Evolutionary conservation across 2,888 invertebrate genomes (phyloP).

Genomic region (Atrina japonica): DNA sequence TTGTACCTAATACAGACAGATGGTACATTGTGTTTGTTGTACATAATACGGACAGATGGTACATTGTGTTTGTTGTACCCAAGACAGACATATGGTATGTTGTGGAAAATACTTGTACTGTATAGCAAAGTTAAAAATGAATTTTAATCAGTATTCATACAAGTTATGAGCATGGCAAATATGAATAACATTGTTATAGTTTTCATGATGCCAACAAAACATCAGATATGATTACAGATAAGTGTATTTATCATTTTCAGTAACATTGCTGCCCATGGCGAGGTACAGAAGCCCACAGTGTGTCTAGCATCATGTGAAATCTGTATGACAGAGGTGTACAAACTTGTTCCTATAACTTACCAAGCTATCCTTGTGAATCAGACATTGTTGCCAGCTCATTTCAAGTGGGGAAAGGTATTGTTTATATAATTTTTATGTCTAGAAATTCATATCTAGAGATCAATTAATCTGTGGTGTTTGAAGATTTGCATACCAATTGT

Average conservation of each 20-base stretch:
- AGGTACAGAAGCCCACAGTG: slow-evolving; percentile 76
- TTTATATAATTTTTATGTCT: neutral
- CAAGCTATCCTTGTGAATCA: slow-evolving; percentile 75
- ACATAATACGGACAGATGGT: too few species aligned
- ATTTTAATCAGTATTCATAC: neutral
- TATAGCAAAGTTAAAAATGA: too few species aligned
- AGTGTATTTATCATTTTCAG: slow-evolving; percentile 59
- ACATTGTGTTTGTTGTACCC: too few species aligned
- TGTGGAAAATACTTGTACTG: too few species aligned
- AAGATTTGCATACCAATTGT: neutral
- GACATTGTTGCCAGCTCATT: slow-evolving; percentile 73
- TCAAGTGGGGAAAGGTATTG: slow-evolving; percentile 73
- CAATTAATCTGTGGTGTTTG: neutral
- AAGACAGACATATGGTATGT: too few species aligned
- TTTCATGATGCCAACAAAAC: too few species aligned
- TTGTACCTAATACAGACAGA: too few species aligned
- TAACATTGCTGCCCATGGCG: slow-evolving; percentile 67
- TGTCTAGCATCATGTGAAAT: slow-evolving; percentile 74
- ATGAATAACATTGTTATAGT: too few species aligned
- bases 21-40: too few species aligned
- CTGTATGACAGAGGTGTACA: slow-evolving; percentile 72
- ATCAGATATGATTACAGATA: too few species aligned
- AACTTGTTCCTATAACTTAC: slow-evolving; percentile 69
- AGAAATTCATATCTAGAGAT: neutral
- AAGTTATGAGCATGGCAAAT: neutral